These are phyloP conservation scores for Zosterops lateralis DNA, from an alignment of 2,113 vertebrate species.

Conservation along the genomic window DNA sequence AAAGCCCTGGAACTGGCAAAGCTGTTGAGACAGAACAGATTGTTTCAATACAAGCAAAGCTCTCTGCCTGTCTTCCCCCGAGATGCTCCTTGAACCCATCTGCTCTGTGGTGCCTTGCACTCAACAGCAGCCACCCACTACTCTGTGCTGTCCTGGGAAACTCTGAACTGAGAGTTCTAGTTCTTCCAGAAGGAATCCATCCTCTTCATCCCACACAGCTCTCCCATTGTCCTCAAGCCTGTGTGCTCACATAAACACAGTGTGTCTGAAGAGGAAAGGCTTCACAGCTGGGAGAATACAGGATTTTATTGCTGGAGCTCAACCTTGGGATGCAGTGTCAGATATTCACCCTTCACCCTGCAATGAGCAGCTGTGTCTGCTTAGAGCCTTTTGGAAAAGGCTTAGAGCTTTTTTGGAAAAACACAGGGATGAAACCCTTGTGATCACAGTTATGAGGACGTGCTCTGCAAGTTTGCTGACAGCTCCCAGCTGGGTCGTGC, in stretches of 20 bases:
- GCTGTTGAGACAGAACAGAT: not conserved
- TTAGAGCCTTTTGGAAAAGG: too few species aligned
- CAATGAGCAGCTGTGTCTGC: accelerated
- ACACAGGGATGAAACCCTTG: not conserved
- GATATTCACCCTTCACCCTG: not conserved
- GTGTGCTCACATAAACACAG: not conserved
- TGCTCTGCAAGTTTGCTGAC: not conserved
- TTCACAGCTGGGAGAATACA: not conserved
- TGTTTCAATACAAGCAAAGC: not conserved
- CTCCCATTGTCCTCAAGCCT: not conserved
- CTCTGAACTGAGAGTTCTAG: not conserved
- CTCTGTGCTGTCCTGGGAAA: not conserved
- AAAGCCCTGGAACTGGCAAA: not conserved
- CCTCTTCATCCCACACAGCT: not conserved
- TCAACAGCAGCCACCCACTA: not conserved
- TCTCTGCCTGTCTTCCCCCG: not conserved
- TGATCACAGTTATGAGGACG: not conserved
- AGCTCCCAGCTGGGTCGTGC: not conserved
- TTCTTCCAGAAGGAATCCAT: not conserved
- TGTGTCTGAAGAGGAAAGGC: not conserved
- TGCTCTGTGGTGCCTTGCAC: not conserved
- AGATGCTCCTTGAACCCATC: not conserved
- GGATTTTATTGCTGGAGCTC: not conserved
- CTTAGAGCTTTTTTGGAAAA: not conserved
- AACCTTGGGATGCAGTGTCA: not conserved